phyloP scores from a whole-genome alignment of 2,797 vertebrate genomes.

The Enteromius unitaeniatus region DNA sequence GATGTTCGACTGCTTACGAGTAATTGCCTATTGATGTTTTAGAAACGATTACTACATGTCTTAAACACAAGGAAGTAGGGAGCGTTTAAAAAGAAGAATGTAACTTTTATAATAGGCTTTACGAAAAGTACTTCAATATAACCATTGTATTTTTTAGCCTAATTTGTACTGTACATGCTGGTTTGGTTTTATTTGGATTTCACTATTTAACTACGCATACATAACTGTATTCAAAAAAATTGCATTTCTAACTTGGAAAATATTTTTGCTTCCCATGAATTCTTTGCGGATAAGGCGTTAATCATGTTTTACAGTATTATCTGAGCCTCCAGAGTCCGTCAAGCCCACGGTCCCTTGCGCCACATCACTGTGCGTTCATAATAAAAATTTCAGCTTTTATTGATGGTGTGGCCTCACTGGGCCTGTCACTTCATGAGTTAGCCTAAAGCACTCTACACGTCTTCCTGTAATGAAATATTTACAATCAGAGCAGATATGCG shows the following conservation, averaged over 20 bases:
- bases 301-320: constrained; percentile 48
- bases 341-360: constrained; percentile 9
- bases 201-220: background rate
- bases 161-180: background rate
- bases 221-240: too few relatives aligned
- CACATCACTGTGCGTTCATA: constrained; percentile 32
- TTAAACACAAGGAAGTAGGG: background rate
- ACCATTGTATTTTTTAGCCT: background rate
- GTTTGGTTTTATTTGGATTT: background rate
- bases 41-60: constrained; percentile 8
- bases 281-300: background rate
- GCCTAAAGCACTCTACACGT: constrained; percentile 44
- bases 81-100: background rate
- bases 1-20: background rate
- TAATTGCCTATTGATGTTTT: constrained; percentile 44
- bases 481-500: constrained; percentile 44
- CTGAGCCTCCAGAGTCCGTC: constrained; percentile 26
- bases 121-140: background rate
- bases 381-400: constrained; percentile 41
- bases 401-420: constrained; percentile 34
- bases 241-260: background rate
- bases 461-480: constrained; percentile 57
- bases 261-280: constrained; percentile 6
- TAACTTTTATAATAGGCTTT: background rate
- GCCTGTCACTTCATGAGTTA: constrained; percentile 41